Evolutionary conservation across 2,888 invertebrate genomes (phyloP).

Genomic region (Limnephilus rhombicus): DNA sequence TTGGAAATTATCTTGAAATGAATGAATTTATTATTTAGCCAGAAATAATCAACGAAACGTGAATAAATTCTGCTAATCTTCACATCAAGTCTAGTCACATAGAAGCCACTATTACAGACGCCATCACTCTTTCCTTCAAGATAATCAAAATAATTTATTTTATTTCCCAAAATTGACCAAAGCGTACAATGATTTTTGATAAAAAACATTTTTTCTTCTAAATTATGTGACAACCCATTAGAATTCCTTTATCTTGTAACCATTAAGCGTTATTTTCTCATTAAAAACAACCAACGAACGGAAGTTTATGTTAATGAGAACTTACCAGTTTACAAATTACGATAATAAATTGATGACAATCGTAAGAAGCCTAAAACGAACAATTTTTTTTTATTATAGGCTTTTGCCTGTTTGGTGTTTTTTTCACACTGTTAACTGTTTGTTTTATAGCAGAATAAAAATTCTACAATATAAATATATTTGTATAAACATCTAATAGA

Average conservation of each 20-base stretch:
- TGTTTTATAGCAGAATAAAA: not conserved
- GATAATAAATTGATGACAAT: not conserved
- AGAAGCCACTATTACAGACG: not conserved
- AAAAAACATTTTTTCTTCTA: not conserved
- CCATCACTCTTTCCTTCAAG: not conserved
- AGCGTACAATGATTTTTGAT: not conserved
- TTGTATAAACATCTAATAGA: not conserved
- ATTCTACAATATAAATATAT: not conserved
- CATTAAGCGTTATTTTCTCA: not conserved
- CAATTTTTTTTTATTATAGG: not conserved
- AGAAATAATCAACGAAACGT: not conserved
- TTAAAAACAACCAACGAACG: not conserved
- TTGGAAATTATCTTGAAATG: too few species aligned
- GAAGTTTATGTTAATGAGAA: not conserved
- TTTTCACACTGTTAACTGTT: not conserved
- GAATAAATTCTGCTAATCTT: not conserved
- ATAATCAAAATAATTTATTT: not conserved
- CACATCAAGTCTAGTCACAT: not conserved
- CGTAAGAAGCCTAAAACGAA: not conserved
- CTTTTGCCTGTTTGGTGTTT: not conserved
- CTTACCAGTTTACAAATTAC: not conserved
- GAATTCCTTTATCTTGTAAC: not conserved
- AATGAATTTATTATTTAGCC: not conserved
- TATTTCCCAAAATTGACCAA: not conserved
- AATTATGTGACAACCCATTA: not conserved